Evolutionary conservation across 2,888 invertebrate genomes (phyloP).

Genomic region (Athrips mouffetella): DNA sequence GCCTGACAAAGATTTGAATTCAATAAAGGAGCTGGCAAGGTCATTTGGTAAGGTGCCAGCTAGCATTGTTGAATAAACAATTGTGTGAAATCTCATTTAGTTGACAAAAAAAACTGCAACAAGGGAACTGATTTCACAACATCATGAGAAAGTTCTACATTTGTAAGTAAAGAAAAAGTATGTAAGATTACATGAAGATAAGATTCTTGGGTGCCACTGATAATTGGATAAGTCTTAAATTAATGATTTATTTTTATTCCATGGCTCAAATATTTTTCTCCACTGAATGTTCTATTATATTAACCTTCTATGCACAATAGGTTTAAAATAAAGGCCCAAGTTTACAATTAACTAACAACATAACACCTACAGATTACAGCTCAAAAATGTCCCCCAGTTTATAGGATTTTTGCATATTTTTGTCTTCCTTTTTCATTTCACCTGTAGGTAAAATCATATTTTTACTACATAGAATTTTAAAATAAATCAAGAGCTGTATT

Average conservation of each 20-base stretch:
- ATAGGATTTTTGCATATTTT: too few species aligned
- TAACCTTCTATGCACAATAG: too few species aligned
- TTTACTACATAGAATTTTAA: not conserved
- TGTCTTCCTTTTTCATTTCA: not conserved
- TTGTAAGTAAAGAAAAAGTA: not conserved
- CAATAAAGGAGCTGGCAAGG: constrained; percentile 7
- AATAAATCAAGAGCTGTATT: too few species aligned
- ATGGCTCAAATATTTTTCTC: too few species aligned
- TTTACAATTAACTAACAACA: too few species aligned
- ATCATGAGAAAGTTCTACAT: not conserved
- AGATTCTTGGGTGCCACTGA: too few species aligned
- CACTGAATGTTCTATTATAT: too few species aligned
- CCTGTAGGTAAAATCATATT: not conserved
- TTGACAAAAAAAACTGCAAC: constrained; percentile 4
- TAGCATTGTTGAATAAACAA: not conserved
- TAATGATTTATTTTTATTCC: too few species aligned
- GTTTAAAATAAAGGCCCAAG: too few species aligned
- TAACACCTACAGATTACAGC: too few species aligned
- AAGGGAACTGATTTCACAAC: not conserved
- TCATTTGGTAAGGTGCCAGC: constrained; percentile 4
- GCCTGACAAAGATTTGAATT: not conserved
- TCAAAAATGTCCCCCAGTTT: too few species aligned
- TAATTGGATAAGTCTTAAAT: too few species aligned
- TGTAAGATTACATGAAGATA: not conserved
- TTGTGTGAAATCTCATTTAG: constrained; percentile 4